Percentiles rank a stretch among this genome's conserved stretches.
Evolutionary conservation across 2,888 invertebrate genomes (phyloP).

Genomic region (Drosophila testacea): DNA sequence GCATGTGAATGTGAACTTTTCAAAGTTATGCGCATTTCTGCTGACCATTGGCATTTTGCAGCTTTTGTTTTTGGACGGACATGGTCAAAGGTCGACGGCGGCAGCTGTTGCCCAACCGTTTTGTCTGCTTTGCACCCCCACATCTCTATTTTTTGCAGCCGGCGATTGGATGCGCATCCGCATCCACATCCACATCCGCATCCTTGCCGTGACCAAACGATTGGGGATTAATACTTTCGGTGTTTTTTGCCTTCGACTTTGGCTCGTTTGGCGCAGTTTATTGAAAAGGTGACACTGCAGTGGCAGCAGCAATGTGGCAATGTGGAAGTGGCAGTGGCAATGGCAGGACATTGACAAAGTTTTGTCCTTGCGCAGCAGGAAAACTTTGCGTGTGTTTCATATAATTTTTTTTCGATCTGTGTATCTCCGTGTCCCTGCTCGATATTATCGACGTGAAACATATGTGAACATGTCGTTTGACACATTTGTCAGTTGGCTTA

Average conservation of each 20-base stretch:
- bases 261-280: slow-evolving; percentile 72
- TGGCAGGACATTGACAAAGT: slow-evolving; percentile 64
- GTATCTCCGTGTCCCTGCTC: slow-evolving; percentile 23
- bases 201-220: slow-evolving; percentile 57
- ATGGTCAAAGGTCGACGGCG: slow-evolving; percentile 67
- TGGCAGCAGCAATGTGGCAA: slow-evolving; percentile 8
- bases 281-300: slow-evolving; percentile 79
- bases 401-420: slow-evolving; percentile 1
- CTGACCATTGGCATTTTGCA: slow-evolving; percentile 80
- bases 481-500: slow-evolving; percentile 81
- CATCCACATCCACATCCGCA: slow-evolving; percentile 9
- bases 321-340: slow-evolving; percentile 5
- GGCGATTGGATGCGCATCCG: slow-evolving; percentile 66
- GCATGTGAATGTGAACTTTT: slow-evolving; percentile 66
- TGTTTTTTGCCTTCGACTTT: slow-evolving; percentile 36
- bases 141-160: slow-evolving; percentile 26
- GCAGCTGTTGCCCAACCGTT: slow-evolving; percentile 74
- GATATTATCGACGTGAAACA: slow-evolving; percentile 79
- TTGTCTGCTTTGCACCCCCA: slow-evolving; percentile 54
- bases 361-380: slow-evolving; percentile 54
- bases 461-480: slow-evolving; percentile 80
- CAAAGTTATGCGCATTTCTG: slow-evolving; percentile 79
- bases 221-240: slow-evolving; percentile 77
- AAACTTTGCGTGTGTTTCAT: slow-evolving; percentile 48
- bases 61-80: slow-evolving; percentile 74